Conservation (phyloP, 2,113 vertebrate genomes). For the Cryptomyrus ogoouensis region DNA sequence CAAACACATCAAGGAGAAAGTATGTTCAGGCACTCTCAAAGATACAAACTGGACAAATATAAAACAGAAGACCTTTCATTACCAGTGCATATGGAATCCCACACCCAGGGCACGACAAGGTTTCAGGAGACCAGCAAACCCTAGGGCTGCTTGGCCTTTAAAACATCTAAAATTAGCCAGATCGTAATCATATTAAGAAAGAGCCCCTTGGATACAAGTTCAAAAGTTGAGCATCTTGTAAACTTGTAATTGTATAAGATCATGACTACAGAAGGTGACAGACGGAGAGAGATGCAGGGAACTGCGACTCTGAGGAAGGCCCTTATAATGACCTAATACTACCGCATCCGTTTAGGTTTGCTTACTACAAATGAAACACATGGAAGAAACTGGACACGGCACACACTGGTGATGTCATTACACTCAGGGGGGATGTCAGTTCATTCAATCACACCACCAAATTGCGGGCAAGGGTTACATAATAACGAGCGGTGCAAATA, state of each 20-base stretch:
- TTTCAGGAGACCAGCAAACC: neutral
- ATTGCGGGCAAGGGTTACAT: neutral
- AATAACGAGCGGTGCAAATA: neutral
- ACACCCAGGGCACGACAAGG: neutral
- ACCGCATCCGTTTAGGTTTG: slow-evolving; percentile 19
- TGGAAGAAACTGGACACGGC: neutral
- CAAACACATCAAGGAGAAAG: neutral
- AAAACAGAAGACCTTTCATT: neutral
- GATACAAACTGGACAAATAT: neutral
- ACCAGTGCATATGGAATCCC: neutral
- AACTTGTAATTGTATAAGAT: slow-evolving; percentile 38
- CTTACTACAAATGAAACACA: neutral
- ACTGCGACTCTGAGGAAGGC: slow-evolving; percentile 43
- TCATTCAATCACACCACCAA: neutral
- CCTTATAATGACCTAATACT: slow-evolving; percentile 36
- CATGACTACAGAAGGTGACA: slow-evolving; percentile 51
- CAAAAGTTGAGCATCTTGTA: slow-evolving; percentile 56
- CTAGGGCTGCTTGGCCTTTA: neutral
- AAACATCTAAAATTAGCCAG: neutral
- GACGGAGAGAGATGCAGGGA: slow-evolving; percentile 56
- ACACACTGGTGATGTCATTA: neutral
- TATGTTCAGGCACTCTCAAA: neutral
- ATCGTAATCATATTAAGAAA: neutral
- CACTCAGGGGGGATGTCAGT: neutral
- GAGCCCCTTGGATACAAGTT: neutral